phyloP scores from a whole-genome alignment of 1,140 invertebrate genomes.

The Dinoponera quadriceps region DNA sequence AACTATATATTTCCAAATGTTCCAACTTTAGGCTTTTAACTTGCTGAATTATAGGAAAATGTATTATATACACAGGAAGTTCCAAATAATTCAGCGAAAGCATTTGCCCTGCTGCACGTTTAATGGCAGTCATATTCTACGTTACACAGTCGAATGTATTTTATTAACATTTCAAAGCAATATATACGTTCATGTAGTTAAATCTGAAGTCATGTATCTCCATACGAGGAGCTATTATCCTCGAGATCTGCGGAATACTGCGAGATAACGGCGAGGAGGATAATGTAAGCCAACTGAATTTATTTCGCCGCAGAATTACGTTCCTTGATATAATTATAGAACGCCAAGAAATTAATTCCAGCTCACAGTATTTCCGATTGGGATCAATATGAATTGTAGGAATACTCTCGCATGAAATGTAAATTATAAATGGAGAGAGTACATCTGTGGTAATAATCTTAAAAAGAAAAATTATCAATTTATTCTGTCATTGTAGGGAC shows the following conservation, averaged over 20 bases:
- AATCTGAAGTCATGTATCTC: constrained; percentile 31
- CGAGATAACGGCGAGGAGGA: constrained; percentile 19
- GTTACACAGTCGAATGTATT: neutral
- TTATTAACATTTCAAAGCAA: constrained; percentile 17
- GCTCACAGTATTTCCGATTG: neutral
- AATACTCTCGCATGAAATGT: neutral
- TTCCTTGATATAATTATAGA: constrained; percentile 15
- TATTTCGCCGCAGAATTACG: constrained; percentile 10
- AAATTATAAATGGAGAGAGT: neutral
- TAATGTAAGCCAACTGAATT: constrained; percentile 35
- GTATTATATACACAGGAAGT: too few species aligned
- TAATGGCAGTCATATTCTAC: neutral
- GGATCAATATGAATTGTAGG: neutral
- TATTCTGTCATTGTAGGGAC: too few species aligned
- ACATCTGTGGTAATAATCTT: neutral
- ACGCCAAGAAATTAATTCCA: constrained; percentile 29
- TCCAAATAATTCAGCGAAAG: neutral
- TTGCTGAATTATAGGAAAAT: too few species aligned
- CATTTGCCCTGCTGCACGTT: neutral
- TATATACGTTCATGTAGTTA: constrained; percentile 20
- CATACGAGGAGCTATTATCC: constrained; percentile 32
- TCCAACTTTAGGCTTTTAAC: too few species aligned
- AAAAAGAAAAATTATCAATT: too few species aligned
- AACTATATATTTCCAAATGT: too few species aligned
- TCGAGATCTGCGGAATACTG: constrained; percentile 22